Evolutionary conservation across 2,797 vertebrate species (phyloP).

Genomic region (Channa striata): DNA sequence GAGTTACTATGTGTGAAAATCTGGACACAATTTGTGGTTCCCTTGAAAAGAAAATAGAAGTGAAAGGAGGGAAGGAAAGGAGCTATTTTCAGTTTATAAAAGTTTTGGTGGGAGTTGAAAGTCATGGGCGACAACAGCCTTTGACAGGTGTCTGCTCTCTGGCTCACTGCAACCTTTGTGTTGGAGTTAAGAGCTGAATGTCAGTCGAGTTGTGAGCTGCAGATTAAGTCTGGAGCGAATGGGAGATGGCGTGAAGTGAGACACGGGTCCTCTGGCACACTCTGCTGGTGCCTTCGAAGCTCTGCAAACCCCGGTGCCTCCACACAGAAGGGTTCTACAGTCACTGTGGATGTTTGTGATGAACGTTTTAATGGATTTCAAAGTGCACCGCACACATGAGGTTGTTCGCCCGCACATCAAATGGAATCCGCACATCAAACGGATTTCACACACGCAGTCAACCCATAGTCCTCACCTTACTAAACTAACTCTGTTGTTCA

Average conservation of each 20-base stretch:
- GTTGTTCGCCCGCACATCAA: neutral
- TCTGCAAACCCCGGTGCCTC: neutral
- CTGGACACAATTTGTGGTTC: conserved; percentile 83
- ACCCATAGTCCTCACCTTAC: too few relatives aligned
- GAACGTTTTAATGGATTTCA: neutral
- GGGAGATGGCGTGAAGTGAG: neutral
- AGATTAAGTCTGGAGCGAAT: conserved; percentile 19
- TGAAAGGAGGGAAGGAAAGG: conserved; percentile 48
- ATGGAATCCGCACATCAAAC: neutral
- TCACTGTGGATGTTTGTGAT: neutral
- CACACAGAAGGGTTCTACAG: neutral
- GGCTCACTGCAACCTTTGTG: conserved; percentile 46
- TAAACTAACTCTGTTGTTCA: too few relatives aligned
- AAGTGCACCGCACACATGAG: too few relatives aligned
- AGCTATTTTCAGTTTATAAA: conserved; percentile 67
- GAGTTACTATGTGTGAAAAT: conserved; percentile 79
- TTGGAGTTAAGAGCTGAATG: conserved; percentile 24
- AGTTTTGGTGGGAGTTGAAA: conserved; percentile 52
- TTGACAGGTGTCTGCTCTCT: conserved; percentile 68
- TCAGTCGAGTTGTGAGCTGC: conserved; percentile 22
- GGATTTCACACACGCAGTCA: neutral
- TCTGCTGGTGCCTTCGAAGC: conserved; percentile 66
- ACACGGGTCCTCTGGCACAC: conserved; percentile 73
- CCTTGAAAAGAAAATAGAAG: conserved; percentile 30
- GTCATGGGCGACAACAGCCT: conserved; percentile 46